phyloP scores from a whole-genome alignment of 2,888 invertebrate species.

The Thereva unica region DNA sequence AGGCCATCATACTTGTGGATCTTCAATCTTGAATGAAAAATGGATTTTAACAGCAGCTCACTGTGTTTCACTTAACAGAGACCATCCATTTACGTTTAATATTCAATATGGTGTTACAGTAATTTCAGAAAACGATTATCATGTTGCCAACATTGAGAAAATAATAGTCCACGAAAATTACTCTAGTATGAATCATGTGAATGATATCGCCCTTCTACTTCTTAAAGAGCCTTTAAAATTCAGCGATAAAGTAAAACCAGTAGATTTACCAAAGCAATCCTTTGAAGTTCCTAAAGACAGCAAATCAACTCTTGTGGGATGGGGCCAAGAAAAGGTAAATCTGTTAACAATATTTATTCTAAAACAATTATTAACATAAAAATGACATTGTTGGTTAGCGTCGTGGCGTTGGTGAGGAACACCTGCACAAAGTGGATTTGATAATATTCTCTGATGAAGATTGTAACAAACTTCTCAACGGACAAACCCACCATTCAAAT shows the following conservation, averaged over 20 bases:
- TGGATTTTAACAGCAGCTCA: conserved; percentile 53
- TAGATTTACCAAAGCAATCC: conserved; percentile 47
- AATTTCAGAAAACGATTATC: conserved; percentile 45
- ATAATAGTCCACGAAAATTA: conserved; percentile 55
- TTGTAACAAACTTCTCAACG: conserved; percentile 52
- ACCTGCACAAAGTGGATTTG: conserved; percentile 55
- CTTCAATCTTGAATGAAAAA: conserved; percentile 47
- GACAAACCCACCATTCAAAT: conserved; percentile 51
- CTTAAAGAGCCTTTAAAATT: conserved; percentile 47
- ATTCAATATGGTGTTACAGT: conserved; percentile 49
- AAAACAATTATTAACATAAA: neutral
- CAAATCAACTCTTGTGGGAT: conserved; percentile 49
- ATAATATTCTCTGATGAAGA: conserved; percentile 54
- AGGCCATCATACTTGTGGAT: conserved; percentile 51
- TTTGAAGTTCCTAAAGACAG: conserved; percentile 43
- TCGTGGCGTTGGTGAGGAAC: conserved; percentile 43
- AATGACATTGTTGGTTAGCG: conserved; percentile 38
- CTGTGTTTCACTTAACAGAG: conserved; percentile 46
- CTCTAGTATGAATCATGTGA: conserved; percentile 48
- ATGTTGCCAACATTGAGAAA: conserved; percentile 47
- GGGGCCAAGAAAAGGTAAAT: conserved; percentile 52
- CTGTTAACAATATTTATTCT: neutral
- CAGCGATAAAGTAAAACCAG: conserved; percentile 47
- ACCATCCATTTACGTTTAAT: conserved; percentile 39
- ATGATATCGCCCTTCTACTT: conserved; percentile 58